Evolutionary conservation across 35 echinoderm and acorn worm genomes (phyloP).

Genomic region (Apostichopus californicus): DNA sequence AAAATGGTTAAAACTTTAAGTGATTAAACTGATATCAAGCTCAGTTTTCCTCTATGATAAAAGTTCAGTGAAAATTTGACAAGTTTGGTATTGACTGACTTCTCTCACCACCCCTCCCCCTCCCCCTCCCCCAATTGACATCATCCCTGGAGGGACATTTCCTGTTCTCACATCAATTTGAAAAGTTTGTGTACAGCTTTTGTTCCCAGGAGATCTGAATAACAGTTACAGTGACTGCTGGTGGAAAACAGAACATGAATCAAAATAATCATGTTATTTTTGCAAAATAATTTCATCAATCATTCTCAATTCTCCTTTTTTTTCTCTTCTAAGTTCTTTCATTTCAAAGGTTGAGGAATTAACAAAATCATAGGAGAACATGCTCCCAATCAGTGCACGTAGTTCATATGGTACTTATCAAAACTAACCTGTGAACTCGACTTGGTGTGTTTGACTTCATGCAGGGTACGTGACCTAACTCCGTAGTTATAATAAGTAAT

Average conservation of each 20-base stretch:
- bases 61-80: no score
- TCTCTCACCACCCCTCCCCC: no score
- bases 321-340: background rate
- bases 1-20: no score
- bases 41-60: no score
- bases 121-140: no score
- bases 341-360: background rate
- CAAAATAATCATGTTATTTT: background rate
- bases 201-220: no score
- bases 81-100: no score
- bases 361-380: background rate
- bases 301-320: background rate
- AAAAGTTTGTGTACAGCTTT: no score
- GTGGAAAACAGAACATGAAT: background rate
- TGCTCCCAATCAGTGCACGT: background rate
- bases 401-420: slow-evolving; percentile 35
- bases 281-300: background rate
- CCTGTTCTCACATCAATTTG: no score
- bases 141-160: no score
- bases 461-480: slow-evolving; percentile 23
- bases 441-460: slow-evolving; percentile 23
- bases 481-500: background rate
- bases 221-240: background rate
- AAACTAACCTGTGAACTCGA: background rate
- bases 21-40: no score